phyloP scores from a whole-genome alignment of 2,888 invertebrate species.

The Latrodectus hesperus region DNA sequence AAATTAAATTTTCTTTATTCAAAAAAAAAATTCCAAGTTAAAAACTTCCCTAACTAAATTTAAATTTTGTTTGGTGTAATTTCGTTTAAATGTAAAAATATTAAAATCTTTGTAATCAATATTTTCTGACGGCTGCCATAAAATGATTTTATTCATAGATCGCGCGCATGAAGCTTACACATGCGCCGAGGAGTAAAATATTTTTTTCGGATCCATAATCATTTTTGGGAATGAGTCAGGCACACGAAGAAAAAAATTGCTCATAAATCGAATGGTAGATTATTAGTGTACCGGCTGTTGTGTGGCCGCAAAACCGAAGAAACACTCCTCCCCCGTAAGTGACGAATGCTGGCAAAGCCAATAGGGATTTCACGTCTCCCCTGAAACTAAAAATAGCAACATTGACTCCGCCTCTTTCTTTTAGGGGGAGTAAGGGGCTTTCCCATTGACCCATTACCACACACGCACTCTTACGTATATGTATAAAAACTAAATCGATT shows the following conservation, averaged over 20 bases:
- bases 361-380: conserved; percentile 2
- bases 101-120: too few relatives aligned
- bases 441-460: neutral
- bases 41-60: too few relatives aligned
- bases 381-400: conserved; percentile 47
- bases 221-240: neutral
- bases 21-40: too few relatives aligned
- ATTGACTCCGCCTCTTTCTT: conserved; percentile 34
- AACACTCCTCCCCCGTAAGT: neutral
- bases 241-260: neutral
- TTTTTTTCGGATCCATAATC: neutral
- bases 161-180: neutral
- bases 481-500: too few relatives aligned
- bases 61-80: too few relatives aligned
- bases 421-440: conserved; percentile 20
- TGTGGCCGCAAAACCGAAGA: conserved; percentile 4
- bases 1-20: too few relatives aligned
- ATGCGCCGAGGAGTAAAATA: neutral
- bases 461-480: too few relatives aligned
- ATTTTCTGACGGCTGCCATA: too few relatives aligned
- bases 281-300: neutral
- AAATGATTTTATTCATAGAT: neutral
- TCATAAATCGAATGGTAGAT: neutral
- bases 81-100: too few relatives aligned
- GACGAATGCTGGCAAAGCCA: conserved; percentile 17